phyloP scores from a whole-genome alignment of 2,888 invertebrate species.

The Dicycla oo region DNA sequence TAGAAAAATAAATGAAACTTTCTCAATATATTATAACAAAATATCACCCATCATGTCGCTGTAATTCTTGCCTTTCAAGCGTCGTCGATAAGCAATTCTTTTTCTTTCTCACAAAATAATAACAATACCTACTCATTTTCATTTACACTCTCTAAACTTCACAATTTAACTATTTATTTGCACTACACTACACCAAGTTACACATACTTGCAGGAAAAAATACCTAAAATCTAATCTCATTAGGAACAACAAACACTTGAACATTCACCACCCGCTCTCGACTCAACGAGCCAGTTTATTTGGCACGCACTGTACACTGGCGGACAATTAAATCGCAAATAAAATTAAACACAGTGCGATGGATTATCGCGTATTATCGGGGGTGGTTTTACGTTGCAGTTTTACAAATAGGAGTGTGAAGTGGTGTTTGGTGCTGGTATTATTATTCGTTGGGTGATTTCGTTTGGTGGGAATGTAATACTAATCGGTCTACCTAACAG shows the following conservation, averaged over 20 bases:
- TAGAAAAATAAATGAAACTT: no score
- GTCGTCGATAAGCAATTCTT: no score
- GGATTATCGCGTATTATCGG: constrained; percentile 74
- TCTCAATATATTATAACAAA: no score
- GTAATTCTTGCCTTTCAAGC: no score
- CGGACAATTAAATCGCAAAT: constrained; percentile 87
- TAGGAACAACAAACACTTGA: constrained; percentile 67
- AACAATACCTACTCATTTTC: constrained; percentile 21
- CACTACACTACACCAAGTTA: constrained; percentile 61
- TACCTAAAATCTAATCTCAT: constrained; percentile 67
- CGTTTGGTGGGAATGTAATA: constrained; percentile 46
- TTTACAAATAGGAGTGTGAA: constrained; percentile 53
- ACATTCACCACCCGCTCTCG: constrained; percentile 59
- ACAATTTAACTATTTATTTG: constrained; percentile 45
- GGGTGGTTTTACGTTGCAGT: constrained; percentile 65
- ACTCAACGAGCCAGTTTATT: constrained; percentile 75
- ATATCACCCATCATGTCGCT: no score
- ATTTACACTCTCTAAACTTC: constrained; percentile 28
- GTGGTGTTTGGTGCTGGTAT: constrained; percentile 43
- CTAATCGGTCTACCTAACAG: constrained; percentile 25
- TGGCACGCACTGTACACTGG: constrained; percentile 73
- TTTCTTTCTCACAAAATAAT: constrained; percentile 5
- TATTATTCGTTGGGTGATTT: constrained; percentile 59
- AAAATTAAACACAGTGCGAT: constrained; percentile 82
- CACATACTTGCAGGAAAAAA: constrained; percentile 58